Conservation (phyloP, 2,113 vertebrate species). For the Ceyx melanurus region DNA sequence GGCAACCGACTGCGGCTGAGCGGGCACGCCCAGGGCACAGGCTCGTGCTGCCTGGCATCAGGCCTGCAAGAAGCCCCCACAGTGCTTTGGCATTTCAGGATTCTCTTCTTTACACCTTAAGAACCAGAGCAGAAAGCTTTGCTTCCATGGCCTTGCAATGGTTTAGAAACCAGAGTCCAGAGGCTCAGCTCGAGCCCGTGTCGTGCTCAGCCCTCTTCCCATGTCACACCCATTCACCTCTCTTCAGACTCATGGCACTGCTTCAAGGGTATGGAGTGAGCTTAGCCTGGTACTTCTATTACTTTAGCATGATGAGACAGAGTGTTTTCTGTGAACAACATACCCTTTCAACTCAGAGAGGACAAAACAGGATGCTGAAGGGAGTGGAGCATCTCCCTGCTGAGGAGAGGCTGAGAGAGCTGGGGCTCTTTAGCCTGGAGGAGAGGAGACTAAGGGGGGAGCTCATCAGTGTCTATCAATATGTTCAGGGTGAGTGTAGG, state of each 20-base stretch:
- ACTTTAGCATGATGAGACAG: neutral
- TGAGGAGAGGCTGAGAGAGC: too few species aligned
- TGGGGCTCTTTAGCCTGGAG: too few species aligned
- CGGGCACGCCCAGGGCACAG: neutral
- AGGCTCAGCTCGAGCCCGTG: neutral
- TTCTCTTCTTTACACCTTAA: neutral
- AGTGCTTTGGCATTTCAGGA: neutral
- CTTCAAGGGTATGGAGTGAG: neutral
- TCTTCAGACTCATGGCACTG: neutral
- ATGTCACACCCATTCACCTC: neutral
- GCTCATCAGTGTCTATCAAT: too few species aligned
- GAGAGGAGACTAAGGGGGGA: too few species aligned
- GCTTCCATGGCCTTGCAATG: neutral
- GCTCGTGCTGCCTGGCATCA: neutral
- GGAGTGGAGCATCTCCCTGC: too few species aligned
- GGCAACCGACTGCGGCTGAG: neutral
- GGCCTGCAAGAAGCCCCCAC: neutral
- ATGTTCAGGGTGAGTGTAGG: too few species aligned
- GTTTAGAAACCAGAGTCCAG: neutral
- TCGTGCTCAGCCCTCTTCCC: neutral
- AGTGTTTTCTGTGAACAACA: neutral
- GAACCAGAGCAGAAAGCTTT: neutral
- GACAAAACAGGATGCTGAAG: neutral
- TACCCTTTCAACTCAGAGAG: neutral
- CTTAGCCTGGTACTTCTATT: neutral